phyloP scores from a whole-genome alignment of 2,113 vertebrate genomes.

The Equus przewalskii region DNA sequence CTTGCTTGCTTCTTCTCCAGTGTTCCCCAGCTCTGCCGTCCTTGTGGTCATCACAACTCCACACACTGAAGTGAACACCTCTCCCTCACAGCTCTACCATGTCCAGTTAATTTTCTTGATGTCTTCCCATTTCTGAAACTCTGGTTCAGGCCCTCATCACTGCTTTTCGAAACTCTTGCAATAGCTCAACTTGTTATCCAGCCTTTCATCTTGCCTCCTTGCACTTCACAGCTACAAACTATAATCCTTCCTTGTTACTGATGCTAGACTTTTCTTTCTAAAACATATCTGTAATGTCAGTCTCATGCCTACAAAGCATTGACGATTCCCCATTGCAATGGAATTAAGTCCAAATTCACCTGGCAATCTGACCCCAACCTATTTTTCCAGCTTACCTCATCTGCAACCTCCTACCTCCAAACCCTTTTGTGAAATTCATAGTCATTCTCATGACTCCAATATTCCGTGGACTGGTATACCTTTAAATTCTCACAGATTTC shows the following conservation, averaged over 20 bases:
- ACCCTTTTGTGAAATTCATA: accelerated
- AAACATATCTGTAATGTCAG: background rate
- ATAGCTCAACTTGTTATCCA: background rate
- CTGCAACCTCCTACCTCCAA: too few relatives aligned
- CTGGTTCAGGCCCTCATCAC: background rate
- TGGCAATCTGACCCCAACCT: background rate
- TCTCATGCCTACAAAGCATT: background rate
- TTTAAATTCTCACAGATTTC: background rate
- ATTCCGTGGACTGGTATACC: background rate
- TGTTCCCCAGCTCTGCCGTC: background rate
- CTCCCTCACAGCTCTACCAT: background rate
- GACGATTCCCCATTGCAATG: background rate
- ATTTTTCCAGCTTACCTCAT: background rate
- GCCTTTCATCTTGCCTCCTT: background rate
- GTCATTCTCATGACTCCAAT: background rate
- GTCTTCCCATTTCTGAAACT: background rate
- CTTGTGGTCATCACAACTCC: background rate
- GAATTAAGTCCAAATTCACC: background rate
- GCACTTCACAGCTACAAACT: background rate
- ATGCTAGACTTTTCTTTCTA: background rate
- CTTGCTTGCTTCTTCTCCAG: background rate
- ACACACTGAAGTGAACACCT: too few relatives aligned
- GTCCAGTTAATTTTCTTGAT: background rate
- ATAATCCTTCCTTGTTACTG: background rate
- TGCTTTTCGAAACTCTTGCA: background rate